phyloP scores from a whole-genome alignment of 2,113 vertebrate species.

The Channa argus region DNA sequence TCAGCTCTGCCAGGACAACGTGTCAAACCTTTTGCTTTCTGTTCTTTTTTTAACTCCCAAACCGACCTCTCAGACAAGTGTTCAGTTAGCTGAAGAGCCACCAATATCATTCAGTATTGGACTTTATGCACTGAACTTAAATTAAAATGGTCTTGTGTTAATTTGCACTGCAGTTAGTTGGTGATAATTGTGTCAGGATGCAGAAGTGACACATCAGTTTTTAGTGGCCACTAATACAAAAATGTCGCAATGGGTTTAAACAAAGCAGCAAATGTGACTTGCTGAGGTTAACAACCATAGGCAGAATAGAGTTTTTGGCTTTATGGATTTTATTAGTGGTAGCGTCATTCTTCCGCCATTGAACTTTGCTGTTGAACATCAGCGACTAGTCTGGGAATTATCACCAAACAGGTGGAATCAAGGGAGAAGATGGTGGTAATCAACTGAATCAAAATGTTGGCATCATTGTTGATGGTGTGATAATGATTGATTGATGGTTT shows the following conservation, averaged over 20 bases:
- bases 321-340: no score
- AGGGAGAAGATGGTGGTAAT: no score
- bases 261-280: constrained; percentile 1
- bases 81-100: not conserved
- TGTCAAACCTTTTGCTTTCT: not conserved
- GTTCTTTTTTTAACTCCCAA: not conserved
- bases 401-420: no score
- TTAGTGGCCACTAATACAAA: constrained; percentile 11
- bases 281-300: no score
- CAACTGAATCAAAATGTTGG: no score
- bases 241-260: not conserved
- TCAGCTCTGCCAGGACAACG: not conserved
- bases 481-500: no score
- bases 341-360: no score
- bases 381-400: no score
- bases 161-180: constrained; percentile 1
- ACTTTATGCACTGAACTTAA: not conserved
- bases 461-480: no score
- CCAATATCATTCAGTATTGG: not conserved
- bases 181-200: constrained; percentile 7
- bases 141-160: constrained; percentile 7
- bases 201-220: constrained; percentile 1
- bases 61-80: not conserved
- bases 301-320: no score
- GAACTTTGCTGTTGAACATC: no score